Evolutionary conservation across 2,113 vertebrate genomes (phyloP), one percentile per base, ranked within the genome.

Genomic region (Rhea pennata): DNA sequence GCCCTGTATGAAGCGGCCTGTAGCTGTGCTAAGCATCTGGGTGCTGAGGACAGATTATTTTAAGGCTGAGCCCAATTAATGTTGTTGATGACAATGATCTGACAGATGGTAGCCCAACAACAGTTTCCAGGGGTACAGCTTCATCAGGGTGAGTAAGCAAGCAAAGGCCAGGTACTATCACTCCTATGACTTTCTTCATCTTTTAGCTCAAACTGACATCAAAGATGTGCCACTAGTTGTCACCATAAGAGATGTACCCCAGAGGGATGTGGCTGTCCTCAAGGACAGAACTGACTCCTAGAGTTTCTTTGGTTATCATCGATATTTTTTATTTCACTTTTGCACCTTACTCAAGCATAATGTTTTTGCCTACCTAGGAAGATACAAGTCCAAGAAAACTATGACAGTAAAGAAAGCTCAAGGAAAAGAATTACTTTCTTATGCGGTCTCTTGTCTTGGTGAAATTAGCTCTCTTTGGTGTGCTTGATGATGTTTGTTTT

Each of bases 21-120:
- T 91, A 92, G 67, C 94, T 92, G 94, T 85, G 92, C 2, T 3
- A 95, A 93, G 81, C 85, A 76, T 39, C 84, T 67, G 29, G 51
- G 31, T 7, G 46, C 88, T 85, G 59, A 85, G 82, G 84, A 91
- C 67, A 92, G 91, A 94, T 96, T 95, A 95, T 93, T 93, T 92
- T 87, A 86, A 96, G 87, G 92, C 82, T 87, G 78, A 71, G 84
- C 87, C 33, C 78, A 93, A 70, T 85, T 85, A 95, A 77, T 59
- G 72, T 10, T 26, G 77, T 62, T 89, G 75, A 42, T 94, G 88
- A 65, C 84, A 84, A 46, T 40, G 54, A 36, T 85, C 29, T 92
- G 92, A 93, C 78, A 96, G 84, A 46, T 88, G 92, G 75, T 20
- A 83, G 71, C 42, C 75, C 64, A 84, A 88, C 26, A 59, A 62